Conservation (phyloP, 2,113 vertebrate genomes). For the Vombatus ursinus region DNA sequence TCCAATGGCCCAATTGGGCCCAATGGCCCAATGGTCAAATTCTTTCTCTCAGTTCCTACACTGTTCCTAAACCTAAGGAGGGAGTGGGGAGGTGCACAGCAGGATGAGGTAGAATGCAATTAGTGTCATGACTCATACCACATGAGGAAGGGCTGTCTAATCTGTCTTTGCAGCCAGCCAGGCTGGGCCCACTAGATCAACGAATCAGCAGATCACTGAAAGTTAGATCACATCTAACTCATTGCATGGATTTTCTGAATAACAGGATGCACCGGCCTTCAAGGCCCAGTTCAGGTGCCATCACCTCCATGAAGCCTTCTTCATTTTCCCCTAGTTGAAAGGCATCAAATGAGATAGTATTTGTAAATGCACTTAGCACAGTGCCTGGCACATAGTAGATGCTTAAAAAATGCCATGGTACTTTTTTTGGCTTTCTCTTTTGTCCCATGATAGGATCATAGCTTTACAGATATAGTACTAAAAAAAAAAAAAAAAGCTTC, state of each 20-base stretch:
- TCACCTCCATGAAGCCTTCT: neutral
- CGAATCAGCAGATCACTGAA: neutral
- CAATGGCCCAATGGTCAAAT: neutral
- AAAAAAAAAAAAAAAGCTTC: neutral
- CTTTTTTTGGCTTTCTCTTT: neutral
- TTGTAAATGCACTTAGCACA: neutral
- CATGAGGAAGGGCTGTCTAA: neutral
- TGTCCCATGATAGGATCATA: neutral
- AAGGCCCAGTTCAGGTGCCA: neutral
- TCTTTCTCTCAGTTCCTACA: neutral
- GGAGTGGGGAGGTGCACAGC: neutral
- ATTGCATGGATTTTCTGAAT: neutral
- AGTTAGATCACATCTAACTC: neutral
- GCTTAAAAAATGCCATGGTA: neutral
- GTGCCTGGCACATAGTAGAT: neutral
- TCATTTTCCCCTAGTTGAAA: neutral
- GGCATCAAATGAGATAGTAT: neutral
- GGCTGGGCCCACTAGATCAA: neutral
- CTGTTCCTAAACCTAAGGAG: neutral
- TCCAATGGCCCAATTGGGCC: too few species aligned
- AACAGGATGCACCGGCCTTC: neutral
- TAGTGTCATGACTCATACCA: neutral
- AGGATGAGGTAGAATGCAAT: neutral
- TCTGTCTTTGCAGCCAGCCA: neutral
- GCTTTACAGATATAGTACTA: neutral